Percentiles rank a stretch among this genome's conserved stretches.
Evolutionary conservation across 2,888 invertebrate genomes (phyloP).

Genomic region (Noctua fimbriata): DNA sequence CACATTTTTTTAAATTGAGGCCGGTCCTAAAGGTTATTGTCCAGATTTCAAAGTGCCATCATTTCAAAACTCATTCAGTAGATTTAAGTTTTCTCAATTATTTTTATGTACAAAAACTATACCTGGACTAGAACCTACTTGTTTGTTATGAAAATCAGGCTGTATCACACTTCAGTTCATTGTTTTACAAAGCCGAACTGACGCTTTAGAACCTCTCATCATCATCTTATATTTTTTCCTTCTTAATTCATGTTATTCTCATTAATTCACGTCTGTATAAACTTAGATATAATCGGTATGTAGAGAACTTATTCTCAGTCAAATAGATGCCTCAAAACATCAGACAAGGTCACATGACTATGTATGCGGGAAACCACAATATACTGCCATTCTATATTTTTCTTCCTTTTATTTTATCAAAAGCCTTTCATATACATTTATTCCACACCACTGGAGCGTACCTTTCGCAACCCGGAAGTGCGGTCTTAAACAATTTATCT

Average conservation of each 20-base stretch:
- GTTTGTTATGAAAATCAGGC: neutral
- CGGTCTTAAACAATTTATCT: conserved; percentile 1
- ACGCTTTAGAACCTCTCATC: neutral
- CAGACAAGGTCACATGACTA: neutral
- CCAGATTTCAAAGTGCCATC: conserved; percentile 34
- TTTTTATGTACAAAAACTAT: conserved; percentile 20
- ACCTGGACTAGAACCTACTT: neutral
- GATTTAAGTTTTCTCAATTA: conserved; percentile 10
- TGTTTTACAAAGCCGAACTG: neutral
- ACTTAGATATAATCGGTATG: neutral
- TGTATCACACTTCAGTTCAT: neutral
- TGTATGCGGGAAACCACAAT: conserved; percentile 1
- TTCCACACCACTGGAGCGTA: conserved; percentile 8
- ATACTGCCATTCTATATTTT: neutral
- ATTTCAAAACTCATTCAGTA: conserved; percentile 16
- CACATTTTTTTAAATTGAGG: neutral
- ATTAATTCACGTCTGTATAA: neutral
- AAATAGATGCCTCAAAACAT: neutral
- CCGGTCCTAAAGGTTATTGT: neutral
- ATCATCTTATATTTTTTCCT: neutral
- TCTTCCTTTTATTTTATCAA: neutral
- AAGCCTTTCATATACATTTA: conserved; percentile 7
- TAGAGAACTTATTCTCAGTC: neutral
- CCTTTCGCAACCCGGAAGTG: conserved; percentile 15
- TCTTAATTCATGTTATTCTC: neutral